Conservation (phyloP, 2,888 invertebrate genomes). For the Polydrusus cervinus region DNA sequence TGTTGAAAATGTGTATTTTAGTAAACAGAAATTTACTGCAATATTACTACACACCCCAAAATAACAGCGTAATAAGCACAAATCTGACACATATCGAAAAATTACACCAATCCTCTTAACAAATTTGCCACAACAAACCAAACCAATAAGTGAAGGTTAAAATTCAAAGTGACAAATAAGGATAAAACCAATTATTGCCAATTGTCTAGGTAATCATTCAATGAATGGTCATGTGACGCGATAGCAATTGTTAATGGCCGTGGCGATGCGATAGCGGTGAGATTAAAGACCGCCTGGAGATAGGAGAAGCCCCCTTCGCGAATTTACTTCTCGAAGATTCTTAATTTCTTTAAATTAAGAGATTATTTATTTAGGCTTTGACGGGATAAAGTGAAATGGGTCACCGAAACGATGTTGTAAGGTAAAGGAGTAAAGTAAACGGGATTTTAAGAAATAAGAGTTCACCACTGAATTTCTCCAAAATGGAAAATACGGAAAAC, state of each 20-base stretch:
- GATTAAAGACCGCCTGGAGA: neutral
- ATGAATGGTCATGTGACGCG: slow-evolving; percentile 33
- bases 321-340: slow-evolving; percentile 14
- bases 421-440: too few relatives aligned
- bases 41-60: too few relatives aligned
- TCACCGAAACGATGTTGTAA: too few relatives aligned
- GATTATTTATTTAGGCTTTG: neutral
- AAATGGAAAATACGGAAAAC: too few relatives aligned
- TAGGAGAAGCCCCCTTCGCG: slow-evolving; percentile 11
- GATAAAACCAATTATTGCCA: slow-evolving; percentile 45
- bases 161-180: slow-evolving; percentile 42
- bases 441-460: too few relatives aligned
- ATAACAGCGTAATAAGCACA: too few relatives aligned
- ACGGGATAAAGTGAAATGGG: neutral
- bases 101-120: too few relatives aligned
- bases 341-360: slow-evolving; percentile 6
- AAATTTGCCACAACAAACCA: slow-evolving; percentile 14
- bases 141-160: slow-evolving; percentile 40
- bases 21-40: too few relatives aligned
- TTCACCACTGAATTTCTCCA: too few relatives aligned
- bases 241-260: slow-evolving; percentile 14
- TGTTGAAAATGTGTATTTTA: too few relatives aligned
- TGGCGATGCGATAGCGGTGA: slow-evolving; percentile 3
- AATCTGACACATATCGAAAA: too few relatives aligned
- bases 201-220: slow-evolving; percentile 47